Percentiles rank a stretch among this genome's conserved stretches.
Evolutionary conservation across 2,797 vertebrate species (phyloP).

Genomic region (Rhabdophis nuchalis): DNA sequence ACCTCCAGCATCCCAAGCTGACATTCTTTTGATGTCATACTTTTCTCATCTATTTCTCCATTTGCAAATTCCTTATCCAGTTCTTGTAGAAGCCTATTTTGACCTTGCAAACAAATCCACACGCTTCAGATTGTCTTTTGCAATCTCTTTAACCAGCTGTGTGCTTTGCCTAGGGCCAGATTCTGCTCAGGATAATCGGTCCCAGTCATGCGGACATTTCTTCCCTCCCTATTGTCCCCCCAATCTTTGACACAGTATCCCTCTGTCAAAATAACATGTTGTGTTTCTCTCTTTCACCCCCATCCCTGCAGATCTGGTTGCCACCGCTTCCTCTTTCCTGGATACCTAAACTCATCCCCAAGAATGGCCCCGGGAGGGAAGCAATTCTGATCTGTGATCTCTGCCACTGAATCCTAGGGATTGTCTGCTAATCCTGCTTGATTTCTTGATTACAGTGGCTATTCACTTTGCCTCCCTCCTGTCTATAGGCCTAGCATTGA

Average conservation of each 20-base stretch:
- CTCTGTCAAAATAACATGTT: background rate
- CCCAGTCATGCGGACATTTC: background rate
- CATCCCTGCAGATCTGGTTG: background rate
- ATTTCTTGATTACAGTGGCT: background rate
- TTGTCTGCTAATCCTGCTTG: background rate
- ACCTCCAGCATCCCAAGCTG: background rate
- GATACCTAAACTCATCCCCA: background rate
- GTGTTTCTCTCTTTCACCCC: background rate
- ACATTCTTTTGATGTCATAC: background rate
- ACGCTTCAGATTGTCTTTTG: background rate
- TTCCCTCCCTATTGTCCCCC: background rate
- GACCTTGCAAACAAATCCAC: background rate
- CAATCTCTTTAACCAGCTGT: background rate
- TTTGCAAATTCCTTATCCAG: background rate
- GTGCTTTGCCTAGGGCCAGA: background rate
- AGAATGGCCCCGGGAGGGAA: background rate
- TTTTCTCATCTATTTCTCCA: background rate
- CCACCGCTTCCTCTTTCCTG: background rate
- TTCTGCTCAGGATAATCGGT: background rate
- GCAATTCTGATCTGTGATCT: background rate
- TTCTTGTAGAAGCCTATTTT: background rate
- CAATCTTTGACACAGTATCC: background rate
- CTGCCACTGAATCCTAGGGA: background rate
- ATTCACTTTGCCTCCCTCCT: background rate
- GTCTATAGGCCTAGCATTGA: no score